Conservation (phyloP, 2,888 invertebrate genomes). For the Thysanoteuthis rhombus region DNA sequence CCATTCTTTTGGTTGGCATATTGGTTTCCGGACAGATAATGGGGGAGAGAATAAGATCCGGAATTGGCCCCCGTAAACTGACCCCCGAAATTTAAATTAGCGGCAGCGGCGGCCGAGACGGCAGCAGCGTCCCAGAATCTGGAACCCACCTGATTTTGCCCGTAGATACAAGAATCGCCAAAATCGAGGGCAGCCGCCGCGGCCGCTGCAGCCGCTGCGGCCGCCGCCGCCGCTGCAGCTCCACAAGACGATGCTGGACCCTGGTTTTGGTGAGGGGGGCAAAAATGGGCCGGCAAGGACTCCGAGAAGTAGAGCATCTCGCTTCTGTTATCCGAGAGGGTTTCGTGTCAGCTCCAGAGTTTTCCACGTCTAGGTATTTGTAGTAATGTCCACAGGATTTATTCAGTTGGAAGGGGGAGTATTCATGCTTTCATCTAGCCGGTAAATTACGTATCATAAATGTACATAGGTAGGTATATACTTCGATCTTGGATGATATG, state of each 20-base stretch:
- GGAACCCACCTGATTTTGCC: slow-evolving; percentile 22
- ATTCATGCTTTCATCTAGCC: not conserved
- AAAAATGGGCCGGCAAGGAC: slow-evolving; percentile 15
- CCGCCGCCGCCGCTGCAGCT: not conserved
- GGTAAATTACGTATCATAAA: not conserved
- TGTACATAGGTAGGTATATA: not conserved
- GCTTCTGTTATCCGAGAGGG: not conserved
- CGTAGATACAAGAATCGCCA: slow-evolving; percentile 25
- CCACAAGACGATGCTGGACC: slow-evolving; percentile 21
- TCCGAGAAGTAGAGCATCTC: slow-evolving; percentile 23
- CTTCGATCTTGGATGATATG: not conserved
- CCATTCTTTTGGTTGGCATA: slow-evolving; percentile 24
- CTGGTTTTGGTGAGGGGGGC: slow-evolving; percentile 18
- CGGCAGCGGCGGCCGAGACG: slow-evolving; percentile 19
- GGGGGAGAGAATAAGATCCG: slow-evolving; percentile 22
- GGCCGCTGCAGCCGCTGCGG: not conserved
- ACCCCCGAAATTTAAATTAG: slow-evolving; percentile 15
- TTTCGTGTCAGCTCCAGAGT: not conserved
- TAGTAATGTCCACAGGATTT: not conserved
- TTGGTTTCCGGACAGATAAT: slow-evolving; percentile 21
- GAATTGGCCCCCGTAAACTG: slow-evolving; percentile 16
- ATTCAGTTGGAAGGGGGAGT: not conserved
- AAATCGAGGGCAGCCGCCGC: slow-evolving; percentile 19
- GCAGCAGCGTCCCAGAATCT: slow-evolving; percentile 18
- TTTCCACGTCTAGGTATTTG: not conserved